A percentile compares a stretch with the other conserved stretches of the same genome.
Conservation (phyloP, 2,888 invertebrate genomes). For the Mythimna pallens region DNA sequence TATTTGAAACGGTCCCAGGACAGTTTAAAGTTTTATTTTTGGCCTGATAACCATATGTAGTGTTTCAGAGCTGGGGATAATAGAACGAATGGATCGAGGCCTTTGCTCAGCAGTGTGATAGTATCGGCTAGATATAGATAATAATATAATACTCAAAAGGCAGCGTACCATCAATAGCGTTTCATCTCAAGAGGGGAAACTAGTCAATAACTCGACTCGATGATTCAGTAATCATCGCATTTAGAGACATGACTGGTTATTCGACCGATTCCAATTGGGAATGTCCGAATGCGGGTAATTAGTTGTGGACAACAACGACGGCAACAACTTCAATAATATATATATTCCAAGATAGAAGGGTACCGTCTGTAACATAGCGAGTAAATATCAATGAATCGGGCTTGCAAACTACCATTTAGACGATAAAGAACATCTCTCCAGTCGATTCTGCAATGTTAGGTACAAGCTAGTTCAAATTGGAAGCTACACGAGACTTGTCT, state of each 20-base stretch:
- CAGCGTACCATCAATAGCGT: too few species aligned
- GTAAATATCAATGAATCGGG: neutral
- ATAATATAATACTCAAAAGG: too few species aligned
- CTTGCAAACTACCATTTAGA: too few species aligned
- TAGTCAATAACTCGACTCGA: conserved; percentile 22
- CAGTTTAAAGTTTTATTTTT: too few species aligned
- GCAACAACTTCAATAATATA: neutral
- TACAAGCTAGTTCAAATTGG: neutral
- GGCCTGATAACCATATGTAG: too few species aligned
- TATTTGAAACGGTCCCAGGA: too few species aligned
- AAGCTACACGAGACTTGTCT: neutral
- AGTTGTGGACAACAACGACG: neutral
- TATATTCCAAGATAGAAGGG: neutral
- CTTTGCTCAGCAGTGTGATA: too few species aligned
- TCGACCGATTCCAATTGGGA: conserved; percentile 26
- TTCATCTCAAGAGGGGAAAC: neutral
- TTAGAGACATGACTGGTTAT: conserved; percentile 12
- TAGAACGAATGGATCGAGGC: too few species aligned
- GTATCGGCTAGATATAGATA: too few species aligned
- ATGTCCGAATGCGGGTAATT: conserved; percentile 49
- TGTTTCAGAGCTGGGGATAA: too few species aligned
- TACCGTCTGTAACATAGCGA: neutral
- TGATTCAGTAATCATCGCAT: conserved; percentile 2
- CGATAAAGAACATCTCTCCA: too few species aligned
- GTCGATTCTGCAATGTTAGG: too few species aligned